Conservation (phyloP, 2,888 invertebrate species). For the Conistra vaccinii region DNA sequence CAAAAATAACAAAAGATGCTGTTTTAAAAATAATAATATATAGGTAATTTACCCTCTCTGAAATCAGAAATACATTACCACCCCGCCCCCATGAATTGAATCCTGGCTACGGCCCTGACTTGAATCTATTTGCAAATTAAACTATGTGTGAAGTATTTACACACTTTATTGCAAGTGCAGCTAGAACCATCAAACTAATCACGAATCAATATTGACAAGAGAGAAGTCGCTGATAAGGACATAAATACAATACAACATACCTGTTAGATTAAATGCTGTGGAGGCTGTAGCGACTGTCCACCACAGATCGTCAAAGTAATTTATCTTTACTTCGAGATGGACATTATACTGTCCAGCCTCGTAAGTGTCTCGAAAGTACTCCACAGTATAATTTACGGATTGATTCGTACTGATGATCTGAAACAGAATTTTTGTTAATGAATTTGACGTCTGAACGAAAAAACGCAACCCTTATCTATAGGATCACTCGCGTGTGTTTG, state of each 20-base stretch:
- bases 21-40: too few relatives aligned
- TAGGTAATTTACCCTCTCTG: too few relatives aligned
- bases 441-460: too few relatives aligned
- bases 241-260: slow-evolving; percentile 70
- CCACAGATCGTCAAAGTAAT: slow-evolving; percentile 79
- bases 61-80: too few relatives aligned
- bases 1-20: too few relatives aligned
- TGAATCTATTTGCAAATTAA: slow-evolving; percentile 22
- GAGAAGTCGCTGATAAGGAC: slow-evolving; percentile 27
- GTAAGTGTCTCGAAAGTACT: slow-evolving; percentile 89
- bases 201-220: slow-evolving; percentile 46
- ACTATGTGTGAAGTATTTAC: slow-evolving; percentile 18
- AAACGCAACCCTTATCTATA: too few relatives aligned
- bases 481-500: too few relatives aligned
- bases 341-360: slow-evolving; percentile 90
- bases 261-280: slow-evolving; percentile 82
- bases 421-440: slow-evolving; percentile 36
- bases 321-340: slow-evolving; percentile 89
- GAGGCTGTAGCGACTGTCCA: slow-evolving; percentile 70
- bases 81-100: too few relatives aligned
- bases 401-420: slow-evolving; percentile 87
- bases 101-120: background rate
- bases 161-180: slow-evolving; percentile 18
- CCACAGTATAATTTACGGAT: slow-evolving; percentile 91
- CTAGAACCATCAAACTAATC: slow-evolving; percentile 21